These are phyloP conservation scores for Drosophila fuyamai DNA, from an alignment of 1,140 invertebrate genomes.

Conservation along the genomic window DNA sequence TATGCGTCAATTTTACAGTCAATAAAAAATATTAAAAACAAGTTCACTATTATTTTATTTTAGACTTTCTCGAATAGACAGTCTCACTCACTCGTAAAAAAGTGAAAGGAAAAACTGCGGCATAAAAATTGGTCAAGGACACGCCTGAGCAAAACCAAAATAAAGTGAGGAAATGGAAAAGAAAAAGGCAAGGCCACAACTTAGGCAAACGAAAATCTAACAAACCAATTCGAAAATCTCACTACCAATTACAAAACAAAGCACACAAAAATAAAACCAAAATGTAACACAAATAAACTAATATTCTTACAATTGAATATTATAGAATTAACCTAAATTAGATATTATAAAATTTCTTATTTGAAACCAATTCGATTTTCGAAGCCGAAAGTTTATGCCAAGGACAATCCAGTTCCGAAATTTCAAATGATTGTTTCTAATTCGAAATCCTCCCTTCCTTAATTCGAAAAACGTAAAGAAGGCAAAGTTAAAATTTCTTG, in stretches of 20 bases:
- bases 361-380: background rate
- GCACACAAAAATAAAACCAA: too few species aligned
- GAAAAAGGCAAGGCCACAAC: slow-evolving; percentile 1
- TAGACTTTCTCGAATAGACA: background rate
- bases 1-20: too few species aligned
- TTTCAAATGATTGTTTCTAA: background rate
- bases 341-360: too few species aligned
- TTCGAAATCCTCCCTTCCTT: slow-evolving; percentile 18
- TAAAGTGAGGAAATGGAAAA: background rate
- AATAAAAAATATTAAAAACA: too few species aligned
- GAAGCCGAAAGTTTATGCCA: background rate
- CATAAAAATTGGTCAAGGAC: slow-evolving; percentile 70
- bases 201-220: slow-evolving; percentile 6
- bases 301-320: too few species aligned
- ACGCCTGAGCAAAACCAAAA: slow-evolving; percentile 26
- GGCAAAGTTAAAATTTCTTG: background rate
- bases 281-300: too few species aligned
- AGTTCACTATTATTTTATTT: too few species aligned
- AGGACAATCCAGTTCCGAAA: background rate
- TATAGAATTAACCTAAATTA: too few species aligned
- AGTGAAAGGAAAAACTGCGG: slow-evolving; percentile 15
- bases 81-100: background rate
- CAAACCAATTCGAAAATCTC: slow-evolving; percentile 22
- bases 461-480: slow-evolving; percentile 17
- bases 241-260: too few species aligned